Base-by-base conservation (phyloP, 2,888 invertebrate genomes). In the Odontocolon sp. region DNA sequence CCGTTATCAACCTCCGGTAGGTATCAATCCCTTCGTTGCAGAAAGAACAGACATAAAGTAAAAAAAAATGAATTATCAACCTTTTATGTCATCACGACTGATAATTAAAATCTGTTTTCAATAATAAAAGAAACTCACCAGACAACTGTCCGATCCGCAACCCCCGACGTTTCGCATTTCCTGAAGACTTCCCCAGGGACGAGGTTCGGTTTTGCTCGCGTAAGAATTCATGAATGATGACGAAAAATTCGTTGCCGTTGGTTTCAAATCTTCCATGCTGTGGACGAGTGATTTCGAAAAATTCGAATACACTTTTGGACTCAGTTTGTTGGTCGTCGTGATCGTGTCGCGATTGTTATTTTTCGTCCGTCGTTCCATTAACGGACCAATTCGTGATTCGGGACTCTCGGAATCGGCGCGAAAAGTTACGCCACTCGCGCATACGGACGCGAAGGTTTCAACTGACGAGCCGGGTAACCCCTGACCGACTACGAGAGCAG, bases 181-280 rank as follows among this genome's bases (percentile, higher is more conserved):
- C 83, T 94, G 94, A 52, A 95, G 90, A 85, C 94, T 95, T 21
- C 94, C 94, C 92, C 93, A 94, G 0, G 87, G 88, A 11, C 91
- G 88, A 2, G 87, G 84, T 59, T 87, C 85, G 61, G 67, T 81
- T 42, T 85, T 87, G 16, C 77, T 81, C 36, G 84, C 79, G 66
- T 81, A 84, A 5, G 83, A 80, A 66, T 85, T 85, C 36, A 84
- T 78, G n/a, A 82, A 78, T 0, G 82, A 78, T 26, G 81, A 74
- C 8, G 81, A 77, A 69, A 82, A 88, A 81, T 81, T 85, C 67
- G 80, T 81, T 3, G 82, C 84, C 3, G 85, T 82, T 2, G 87
- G 84, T 77, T 91, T 91, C 6, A 91, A 77, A 77, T 91, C 89
- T 77, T 91, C 91, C 73, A 91, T 83, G 74, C 91, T 91, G 76